These are phyloP conservation scores for Mastacembelus armatus DNA, from an alignment of 2,797 vertebrate species.

Conservation along the genomic window DNA sequence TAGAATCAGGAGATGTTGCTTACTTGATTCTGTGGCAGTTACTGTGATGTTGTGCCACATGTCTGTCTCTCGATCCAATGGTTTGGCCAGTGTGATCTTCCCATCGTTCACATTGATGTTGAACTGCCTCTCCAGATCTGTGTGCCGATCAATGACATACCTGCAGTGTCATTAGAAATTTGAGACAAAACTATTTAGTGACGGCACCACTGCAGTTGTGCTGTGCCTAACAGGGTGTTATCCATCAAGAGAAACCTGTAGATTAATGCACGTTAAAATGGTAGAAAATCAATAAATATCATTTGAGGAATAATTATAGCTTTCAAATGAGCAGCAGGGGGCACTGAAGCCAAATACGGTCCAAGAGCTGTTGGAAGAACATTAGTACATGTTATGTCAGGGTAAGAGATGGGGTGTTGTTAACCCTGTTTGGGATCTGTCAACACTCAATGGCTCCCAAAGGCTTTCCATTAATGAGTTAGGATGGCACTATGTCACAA, in stretches of 20 bases:
- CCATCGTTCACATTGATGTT: constrained; percentile 97
- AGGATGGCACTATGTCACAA: constrained; percentile 59
- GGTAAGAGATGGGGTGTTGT: constrained; percentile 67
- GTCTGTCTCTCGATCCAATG: constrained; percentile 93
- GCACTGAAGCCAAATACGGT: constrained; percentile 79
- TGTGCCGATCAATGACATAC: constrained; percentile 98
- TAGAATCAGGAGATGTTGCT: constrained; percentile 74
- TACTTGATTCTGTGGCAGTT: constrained; percentile 96
- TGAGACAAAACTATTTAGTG: constrained; percentile 27
- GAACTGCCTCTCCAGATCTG: constrained; percentile 98
- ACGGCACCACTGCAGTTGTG: constrained; percentile 43
- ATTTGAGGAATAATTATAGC: constrained; percentile 85
- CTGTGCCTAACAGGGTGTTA: constrained; percentile 33
- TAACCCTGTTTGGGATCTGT: constrained; percentile 73
- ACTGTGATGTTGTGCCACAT: constrained; percentile 99
- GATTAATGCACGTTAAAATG: constrained; percentile 62
- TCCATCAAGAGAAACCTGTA: constrained; percentile 64
- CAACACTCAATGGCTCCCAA: constrained; percentile 72
- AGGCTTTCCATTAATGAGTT: constrained; percentile 74
- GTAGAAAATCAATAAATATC: constrained; percentile 83
- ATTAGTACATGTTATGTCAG: constrained; percentile 65
- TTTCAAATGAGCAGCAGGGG: constrained; percentile 75
- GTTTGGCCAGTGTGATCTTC: constrained; percentile 94
- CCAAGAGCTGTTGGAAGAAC: constrained; percentile 58
- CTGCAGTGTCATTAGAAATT: constrained; percentile 77